These are phyloP conservation scores for Syrrhaptes paradoxus DNA, from an alignment of 2,113 vertebrate genomes.

Conservation along the genomic window DNA sequence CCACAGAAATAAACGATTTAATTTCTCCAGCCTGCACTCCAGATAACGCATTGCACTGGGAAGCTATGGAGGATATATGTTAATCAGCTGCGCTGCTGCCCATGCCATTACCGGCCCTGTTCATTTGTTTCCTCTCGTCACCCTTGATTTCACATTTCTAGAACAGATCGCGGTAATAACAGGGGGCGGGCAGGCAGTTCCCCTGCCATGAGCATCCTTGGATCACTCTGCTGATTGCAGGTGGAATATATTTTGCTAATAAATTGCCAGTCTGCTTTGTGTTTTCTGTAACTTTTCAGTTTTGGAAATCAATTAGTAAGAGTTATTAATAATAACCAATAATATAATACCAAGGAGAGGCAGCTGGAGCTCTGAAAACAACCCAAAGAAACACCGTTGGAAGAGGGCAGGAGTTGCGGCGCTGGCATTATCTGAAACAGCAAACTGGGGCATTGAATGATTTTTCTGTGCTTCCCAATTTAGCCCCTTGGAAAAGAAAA, in stretches of 20 bases:
- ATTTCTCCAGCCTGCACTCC: not conserved
- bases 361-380: not conserved
- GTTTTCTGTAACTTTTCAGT: not conserved
- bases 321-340: not conserved
- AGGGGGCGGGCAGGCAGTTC: not conserved
- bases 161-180: not conserved
- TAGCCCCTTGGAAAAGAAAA: not conserved
- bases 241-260: not conserved
- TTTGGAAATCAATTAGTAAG: not conserved
- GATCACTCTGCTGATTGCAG: not conserved
- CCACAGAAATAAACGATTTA: not conserved
- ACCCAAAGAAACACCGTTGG: fast-evolving
- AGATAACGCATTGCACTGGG: not conserved
- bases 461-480: not conserved
- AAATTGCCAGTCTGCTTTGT: not conserved
- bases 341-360: not conserved
- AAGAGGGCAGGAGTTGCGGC: not conserved
- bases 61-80: not conserved
- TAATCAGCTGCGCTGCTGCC: not conserved
- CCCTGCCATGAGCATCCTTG: not conserved
- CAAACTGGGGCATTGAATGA: not conserved
- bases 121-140: not conserved
- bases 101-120: not conserved
- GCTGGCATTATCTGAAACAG: not conserved
- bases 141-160: not conserved